Base-by-base conservation (phyloP, 2,113 vertebrate species). In the Cyphomyrus discorhynchus region DNA sequence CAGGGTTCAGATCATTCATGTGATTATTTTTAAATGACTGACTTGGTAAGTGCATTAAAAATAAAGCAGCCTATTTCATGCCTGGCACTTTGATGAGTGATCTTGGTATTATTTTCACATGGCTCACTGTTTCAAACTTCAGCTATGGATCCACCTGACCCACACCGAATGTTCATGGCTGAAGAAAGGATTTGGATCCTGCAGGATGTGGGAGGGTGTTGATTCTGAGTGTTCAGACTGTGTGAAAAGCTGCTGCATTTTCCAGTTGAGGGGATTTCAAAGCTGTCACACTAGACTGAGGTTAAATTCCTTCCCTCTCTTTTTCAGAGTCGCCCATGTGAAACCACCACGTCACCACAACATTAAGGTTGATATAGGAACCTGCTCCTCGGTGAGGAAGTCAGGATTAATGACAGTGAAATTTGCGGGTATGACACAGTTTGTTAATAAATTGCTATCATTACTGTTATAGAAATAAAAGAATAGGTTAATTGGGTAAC, bases 171-270 rank as follows among this genome's bases (percentile, higher is more conserved):
- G 46, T 21, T 77, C 27, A 77, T 7, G 3, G 87, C 7, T 50
- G 46, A 77, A 50, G 62, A 15, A n/a, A 6, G 58, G 8, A 49
- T 39, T 53, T 83, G 13, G 27, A 89, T 83, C 19, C n/a, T 35
- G 47, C 11, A 27, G 49, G 47, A 35, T 82, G 66, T 35, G 5
- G 31, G 15, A 70, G 70, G 66, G 19, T 62, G 13, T 27, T 24
- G 35, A 45, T 46, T 19, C 56, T 56, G 88, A 89, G 13, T 50
- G 35, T 15, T 53, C 70, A 53, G 19, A 35, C 47, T 45, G n/a
- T 53, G 88, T 53, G 74, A 82, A 82, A 89, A 89, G 88, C 88
- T 53, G 49, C 74, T 53, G 74, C 5, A 11, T 82, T 89, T 89
- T 89, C 88, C 10, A 5, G 70, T 80, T 56, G 49, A 89, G 49